phyloP scores from a whole-genome alignment of 2,113 vertebrate genomes.

The Pterophyllum scalare region DNA sequence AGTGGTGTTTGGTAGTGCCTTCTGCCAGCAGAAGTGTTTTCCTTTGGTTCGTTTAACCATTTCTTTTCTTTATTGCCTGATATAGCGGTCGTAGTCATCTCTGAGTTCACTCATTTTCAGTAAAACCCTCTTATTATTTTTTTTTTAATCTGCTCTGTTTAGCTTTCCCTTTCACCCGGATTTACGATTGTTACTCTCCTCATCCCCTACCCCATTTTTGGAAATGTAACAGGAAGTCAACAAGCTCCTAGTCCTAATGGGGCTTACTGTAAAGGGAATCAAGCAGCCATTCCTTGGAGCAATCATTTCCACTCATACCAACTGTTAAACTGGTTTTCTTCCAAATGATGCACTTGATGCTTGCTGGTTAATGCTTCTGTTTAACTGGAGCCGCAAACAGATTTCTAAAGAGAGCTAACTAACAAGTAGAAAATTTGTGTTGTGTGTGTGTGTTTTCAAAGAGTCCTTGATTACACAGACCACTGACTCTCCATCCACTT shows the following conservation, averaged over 20 bases:
- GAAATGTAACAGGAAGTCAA: not conserved
- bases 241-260: not conserved
- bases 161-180: not conserved
- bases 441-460: slow-evolving; percentile 1
- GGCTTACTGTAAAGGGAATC: slow-evolving; percentile 3
- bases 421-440: slow-evolving; percentile 8
- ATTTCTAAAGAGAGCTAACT: not conserved
- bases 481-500: not conserved
- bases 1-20: not conserved
- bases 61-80: not conserved
- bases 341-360: not conserved
- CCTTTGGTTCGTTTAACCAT: not conserved
- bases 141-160: not conserved
- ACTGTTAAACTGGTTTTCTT: not conserved
- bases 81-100: not conserved
- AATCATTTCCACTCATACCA: not conserved
- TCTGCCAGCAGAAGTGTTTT: not conserved
- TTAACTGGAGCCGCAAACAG: not conserved
- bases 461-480: not conserved
- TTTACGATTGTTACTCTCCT: not conserved
- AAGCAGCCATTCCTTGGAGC: slow-evolving; percentile 1
- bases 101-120: not conserved
- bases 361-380: slow-evolving; percentile 7
- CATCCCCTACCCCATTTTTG: not conserved
- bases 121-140: not conserved